These are phyloP conservation scores for Pseudopleuronectes americanus DNA, from an alignment of 2,797 vertebrate genomes.

Conservation along the genomic window DNA sequence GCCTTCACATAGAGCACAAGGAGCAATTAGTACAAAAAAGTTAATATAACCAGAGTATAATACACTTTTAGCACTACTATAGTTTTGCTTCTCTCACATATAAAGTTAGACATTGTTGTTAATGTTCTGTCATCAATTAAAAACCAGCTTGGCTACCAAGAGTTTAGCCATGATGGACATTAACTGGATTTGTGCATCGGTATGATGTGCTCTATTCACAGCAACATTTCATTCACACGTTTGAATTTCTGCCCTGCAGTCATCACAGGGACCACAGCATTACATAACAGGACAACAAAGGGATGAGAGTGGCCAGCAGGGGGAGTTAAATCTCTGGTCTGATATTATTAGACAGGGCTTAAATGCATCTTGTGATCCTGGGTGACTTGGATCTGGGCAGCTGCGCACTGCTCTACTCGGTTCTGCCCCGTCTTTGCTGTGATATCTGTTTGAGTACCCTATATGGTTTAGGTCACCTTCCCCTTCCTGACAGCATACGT, in stretches of 20 bases:
- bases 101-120: not conserved
- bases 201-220: not conserved
- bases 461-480: not conserved
- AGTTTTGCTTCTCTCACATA: not conserved
- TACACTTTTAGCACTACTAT: not conserved
- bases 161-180: not conserved
- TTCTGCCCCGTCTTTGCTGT: not conserved
- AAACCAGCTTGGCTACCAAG: not conserved
- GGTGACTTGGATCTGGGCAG: conserved; percentile 26
- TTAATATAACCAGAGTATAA: not conserved
- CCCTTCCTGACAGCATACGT: not conserved
- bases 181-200: not conserved
- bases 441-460: conserved; percentile 5
- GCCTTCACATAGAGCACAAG: conserved; percentile 74
- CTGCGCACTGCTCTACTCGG: conserved; percentile 1
- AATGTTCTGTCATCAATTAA: not conserved
- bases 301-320: conserved; percentile 58
- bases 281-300: conserved; percentile 42
- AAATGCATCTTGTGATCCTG: conserved; percentile 51
- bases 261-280: not conserved
- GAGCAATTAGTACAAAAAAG: not conserved
- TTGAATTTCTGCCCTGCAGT: conserved; percentile 5
- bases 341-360: conserved; percentile 57
- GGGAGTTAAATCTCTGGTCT: conserved; percentile 42
- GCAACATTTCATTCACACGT: not conserved